Evolutionary conservation across 2,797 vertebrate genomes (phyloP).

Genomic region (Cyclura pinguis): DNA sequence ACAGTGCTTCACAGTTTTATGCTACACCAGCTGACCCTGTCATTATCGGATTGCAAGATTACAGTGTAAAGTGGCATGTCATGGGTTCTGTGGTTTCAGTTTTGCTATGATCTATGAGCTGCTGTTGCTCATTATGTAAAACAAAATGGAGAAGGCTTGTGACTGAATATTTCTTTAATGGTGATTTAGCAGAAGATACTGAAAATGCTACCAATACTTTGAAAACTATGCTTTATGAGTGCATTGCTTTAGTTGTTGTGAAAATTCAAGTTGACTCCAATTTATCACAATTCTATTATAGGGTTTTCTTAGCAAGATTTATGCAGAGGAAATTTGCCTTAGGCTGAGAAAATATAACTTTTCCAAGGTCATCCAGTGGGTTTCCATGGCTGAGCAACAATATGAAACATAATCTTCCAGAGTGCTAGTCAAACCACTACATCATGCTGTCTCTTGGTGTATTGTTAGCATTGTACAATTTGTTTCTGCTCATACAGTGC

Average conservation of each 20-base stretch:
- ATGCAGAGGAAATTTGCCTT: too few species aligned
- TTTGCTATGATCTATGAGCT: constrained; percentile 35
- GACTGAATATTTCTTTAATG: not conserved
- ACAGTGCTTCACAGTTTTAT: constrained; percentile 28
- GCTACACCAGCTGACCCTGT: not conserved
- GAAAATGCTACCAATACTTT: not conserved
- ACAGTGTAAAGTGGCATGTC: not conserved
- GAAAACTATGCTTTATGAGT: not conserved
- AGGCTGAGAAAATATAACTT: too few species aligned
- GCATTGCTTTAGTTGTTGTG: too few species aligned
- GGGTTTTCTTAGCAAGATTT: too few species aligned
- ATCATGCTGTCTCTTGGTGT: too few species aligned
- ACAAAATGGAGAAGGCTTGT: constrained; percentile 2
- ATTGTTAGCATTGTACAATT: not conserved
- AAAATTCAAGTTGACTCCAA: too few species aligned
- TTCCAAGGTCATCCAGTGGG: too few species aligned
- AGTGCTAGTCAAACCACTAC: too few species aligned
- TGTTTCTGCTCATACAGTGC: not conserved
- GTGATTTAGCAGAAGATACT: constrained; percentile 20
- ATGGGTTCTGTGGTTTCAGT: constrained; percentile 19
- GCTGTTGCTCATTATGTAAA: constrained; percentile 29
- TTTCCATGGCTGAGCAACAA: too few species aligned
- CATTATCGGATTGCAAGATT: constrained; percentile 25
- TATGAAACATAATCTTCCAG: not conserved
- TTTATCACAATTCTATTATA: too few species aligned